Evolutionary conservation across 2,797 vertebrate species (phyloP), one percentile per base, ranked within the genome.

Genomic region (Amniataba percoides): DNA sequence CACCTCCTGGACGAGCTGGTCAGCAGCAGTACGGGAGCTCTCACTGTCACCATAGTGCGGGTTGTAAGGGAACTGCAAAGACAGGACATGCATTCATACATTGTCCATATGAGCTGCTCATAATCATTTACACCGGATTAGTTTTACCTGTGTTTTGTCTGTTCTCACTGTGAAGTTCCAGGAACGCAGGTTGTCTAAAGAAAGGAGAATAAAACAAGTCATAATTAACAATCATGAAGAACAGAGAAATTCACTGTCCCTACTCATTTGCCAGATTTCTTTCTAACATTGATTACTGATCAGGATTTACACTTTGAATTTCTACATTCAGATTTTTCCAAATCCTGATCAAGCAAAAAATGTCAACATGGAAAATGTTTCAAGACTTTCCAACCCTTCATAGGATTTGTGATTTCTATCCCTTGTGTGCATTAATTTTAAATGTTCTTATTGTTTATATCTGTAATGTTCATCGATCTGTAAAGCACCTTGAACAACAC

Each of bases 1-100:
- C 82, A 98, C 97, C 96, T 98, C 92, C 53, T 95, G 95, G 69
- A 97, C 94, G 18, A 98, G 95, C 77, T 91, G 92, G 85, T 95
- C 93, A 1, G 95, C 95, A 23, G 95, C 96, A 3, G 59, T 74
- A 49, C 55, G 56, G 27, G 61, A 87, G 76, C 78, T 88, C 77
- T 69, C 76, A 65, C 74, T 80, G 62, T 91, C 86, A 25, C 52
- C 71, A 36, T 80, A 74, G 36, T 74, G 71, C 0, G 89, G 90
- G 3, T 91, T 80, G 65, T 93, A 94, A 7, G 94, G 93, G 49
- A 95, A 91, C 95, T 96, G 88, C 11, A 77, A 73, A 62, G 66
- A 83, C 74, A 72, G 73, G 15, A 51, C 0, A 16, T 15, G 14
- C 25, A 71, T 62, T 56, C 2, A 48, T 34, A 25, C 13, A 62